A percentile compares a stretch with the other conserved stretches of the same genome.
These are phyloP conservation scores for Platycnemis pennipes DNA, from an alignment of 2,888 invertebrate genomes.

Conservation along the genomic window DNA sequence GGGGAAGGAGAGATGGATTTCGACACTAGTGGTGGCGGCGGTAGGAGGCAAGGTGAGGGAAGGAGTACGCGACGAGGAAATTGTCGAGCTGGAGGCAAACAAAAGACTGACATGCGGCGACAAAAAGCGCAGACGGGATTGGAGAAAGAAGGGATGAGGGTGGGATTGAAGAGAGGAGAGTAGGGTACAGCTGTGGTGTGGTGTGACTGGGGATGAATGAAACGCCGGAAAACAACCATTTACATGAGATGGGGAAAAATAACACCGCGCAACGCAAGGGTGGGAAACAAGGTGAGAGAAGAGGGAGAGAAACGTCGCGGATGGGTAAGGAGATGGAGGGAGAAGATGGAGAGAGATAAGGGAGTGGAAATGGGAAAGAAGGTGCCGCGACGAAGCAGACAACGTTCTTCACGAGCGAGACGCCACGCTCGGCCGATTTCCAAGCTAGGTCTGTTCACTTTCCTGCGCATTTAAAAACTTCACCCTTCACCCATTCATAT, in stretches of 20 bases:
- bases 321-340: not conserved
- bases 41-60: not conserved
- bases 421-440: conserved; percentile 19
- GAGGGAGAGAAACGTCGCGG: not conserved
- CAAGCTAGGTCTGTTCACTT: not conserved
- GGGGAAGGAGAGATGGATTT: not conserved
- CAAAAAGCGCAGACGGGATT: not conserved
- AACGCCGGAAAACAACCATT: conserved; percentile 15
- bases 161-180: not conserved
- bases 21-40: not conserved
- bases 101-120: not conserved
- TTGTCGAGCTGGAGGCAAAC: not conserved
- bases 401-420: not conserved
- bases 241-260: conserved; percentile 13
- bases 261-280: not conserved
- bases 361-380: not conserved
- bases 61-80: not conserved
- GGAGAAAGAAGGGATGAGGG: not conserved
- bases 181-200: not conserved
- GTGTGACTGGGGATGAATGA: conserved; percentile 9
- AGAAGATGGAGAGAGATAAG: not conserved
- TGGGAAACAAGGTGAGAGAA: not conserved
- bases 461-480: not conserved
- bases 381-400: conserved; percentile 27
- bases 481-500: not conserved